These are phyloP conservation scores for Sebastes umbrosus DNA, from an alignment of 2,797 vertebrate genomes.

Conservation along the genomic window DNA sequence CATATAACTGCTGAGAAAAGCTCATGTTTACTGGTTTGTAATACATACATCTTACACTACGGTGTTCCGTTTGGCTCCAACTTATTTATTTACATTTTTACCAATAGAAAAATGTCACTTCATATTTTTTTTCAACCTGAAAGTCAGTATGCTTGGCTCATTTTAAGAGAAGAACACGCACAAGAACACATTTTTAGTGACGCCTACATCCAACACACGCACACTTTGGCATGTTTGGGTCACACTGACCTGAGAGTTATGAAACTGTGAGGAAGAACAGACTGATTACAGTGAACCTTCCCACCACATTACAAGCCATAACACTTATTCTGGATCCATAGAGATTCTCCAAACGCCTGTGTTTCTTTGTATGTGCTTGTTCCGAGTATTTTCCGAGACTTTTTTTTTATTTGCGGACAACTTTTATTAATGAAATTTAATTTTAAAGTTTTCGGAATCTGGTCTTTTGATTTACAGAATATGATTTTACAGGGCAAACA, in stretches of 20 bases:
- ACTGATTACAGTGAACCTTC: background rate
- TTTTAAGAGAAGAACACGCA: background rate
- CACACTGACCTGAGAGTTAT: slow-evolving; percentile 14
- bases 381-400: background rate
- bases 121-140: background rate
- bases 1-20: background rate
- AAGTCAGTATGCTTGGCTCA: background rate
- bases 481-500: too few relatives aligned
- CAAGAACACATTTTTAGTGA: too few relatives aligned
- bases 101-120: background rate
- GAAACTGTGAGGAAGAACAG: background rate
- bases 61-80: background rate
- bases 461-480: too few relatives aligned
- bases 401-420: too few relatives aligned
- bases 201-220: background rate
- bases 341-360: background rate
- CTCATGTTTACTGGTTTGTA: background rate
- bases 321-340: background rate
- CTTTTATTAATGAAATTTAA: too few relatives aligned
- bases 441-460: too few relatives aligned
- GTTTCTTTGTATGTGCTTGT: background rate
- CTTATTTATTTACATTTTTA: background rate
- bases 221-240: slow-evolving; percentile 16
- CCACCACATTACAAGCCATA: background rate
- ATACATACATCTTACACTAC: background rate